phyloP scores from a whole-genome alignment of 2,888 invertebrate species.

The Hemithea aestivaria region DNA sequence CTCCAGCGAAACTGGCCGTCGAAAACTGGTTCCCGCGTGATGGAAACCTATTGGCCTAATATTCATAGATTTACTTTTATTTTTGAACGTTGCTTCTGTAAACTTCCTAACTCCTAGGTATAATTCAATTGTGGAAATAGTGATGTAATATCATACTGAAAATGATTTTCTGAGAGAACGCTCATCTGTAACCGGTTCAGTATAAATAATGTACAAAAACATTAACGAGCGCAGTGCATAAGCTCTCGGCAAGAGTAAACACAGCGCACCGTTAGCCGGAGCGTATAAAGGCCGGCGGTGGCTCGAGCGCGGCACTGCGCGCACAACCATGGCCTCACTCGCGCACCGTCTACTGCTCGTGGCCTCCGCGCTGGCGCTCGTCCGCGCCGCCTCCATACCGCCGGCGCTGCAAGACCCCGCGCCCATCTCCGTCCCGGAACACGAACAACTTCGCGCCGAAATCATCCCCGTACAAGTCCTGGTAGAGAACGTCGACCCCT shows the following conservation, averaged over 20 bases:
- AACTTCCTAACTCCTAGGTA: too few relatives aligned
- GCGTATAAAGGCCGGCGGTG: constrained; percentile 55
- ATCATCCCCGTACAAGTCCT: constrained; percentile 59
- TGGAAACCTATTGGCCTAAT: constrained; percentile 14
- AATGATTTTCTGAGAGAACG: too few relatives aligned
- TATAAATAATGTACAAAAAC: constrained; percentile 63
- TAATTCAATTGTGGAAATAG: too few relatives aligned
- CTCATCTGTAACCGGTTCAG: constrained; percentile 41
- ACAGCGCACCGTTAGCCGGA: constrained; percentile 60
- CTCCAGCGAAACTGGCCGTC: constrained; percentile 4
- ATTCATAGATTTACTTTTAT: constrained; percentile 10
- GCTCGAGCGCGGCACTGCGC: constrained; percentile 30
- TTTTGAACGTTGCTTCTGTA: neutral
- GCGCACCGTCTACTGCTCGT: constrained; percentile 51
- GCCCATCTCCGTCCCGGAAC: constrained; percentile 49
- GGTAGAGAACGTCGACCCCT: constrained; percentile 39
- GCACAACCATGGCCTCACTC: constrained; percentile 59
- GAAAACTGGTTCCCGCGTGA: constrained; percentile 5
- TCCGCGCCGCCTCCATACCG: constrained; percentile 47
- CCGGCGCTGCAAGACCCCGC: constrained; percentile 24
- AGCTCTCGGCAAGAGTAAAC: constrained; percentile 48
- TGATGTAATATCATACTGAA: too few relatives aligned
- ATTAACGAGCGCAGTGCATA: constrained; percentile 47
- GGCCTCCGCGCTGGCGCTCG: constrained; percentile 46
- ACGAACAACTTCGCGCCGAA: constrained; percentile 37